Conservation (phyloP, 2,888 invertebrate species). For the Glyphotaelius pellucidus region DNA sequence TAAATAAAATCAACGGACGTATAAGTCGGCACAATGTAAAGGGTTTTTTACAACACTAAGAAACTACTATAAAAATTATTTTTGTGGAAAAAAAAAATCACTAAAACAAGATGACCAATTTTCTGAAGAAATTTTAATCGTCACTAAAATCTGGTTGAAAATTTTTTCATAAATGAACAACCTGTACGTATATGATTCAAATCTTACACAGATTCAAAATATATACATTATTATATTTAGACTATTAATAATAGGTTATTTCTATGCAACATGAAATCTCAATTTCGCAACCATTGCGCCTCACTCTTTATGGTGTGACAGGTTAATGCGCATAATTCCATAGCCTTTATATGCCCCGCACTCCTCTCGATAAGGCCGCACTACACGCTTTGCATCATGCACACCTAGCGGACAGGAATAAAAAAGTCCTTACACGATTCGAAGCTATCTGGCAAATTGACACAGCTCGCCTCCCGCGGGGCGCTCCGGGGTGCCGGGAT, state of each 20-base stretch:
- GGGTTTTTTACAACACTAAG: too few species aligned
- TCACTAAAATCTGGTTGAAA: background rate
- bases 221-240: background rate
- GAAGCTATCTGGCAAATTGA: constrained; percentile 62
- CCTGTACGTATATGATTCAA: background rate
- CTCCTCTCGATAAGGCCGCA: constrained; percentile 25
- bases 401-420: constrained; percentile 5
- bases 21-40: too few species aligned
- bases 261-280: background rate
- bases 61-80: too few species aligned
- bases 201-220: background rate
- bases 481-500: constrained; percentile 45
- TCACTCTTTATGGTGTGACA: background rate
- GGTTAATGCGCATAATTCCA: constrained; percentile 20
- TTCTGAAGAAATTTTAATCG: background rate
- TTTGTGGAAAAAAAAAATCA: too few species aligned
- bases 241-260: background rate
- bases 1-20: too few species aligned
- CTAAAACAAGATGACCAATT: too few species aligned
- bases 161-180: background rate
- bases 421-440: constrained; percentile 51
- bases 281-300: background rate
- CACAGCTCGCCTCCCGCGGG: constrained; percentile 54
- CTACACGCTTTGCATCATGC: background rate
- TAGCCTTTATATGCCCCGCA: background rate